Evolutionary conservation across 2,797 vertebrate species (phyloP), one percentile per base, ranked within the genome.

Genomic region (Pterois miles): DNA sequence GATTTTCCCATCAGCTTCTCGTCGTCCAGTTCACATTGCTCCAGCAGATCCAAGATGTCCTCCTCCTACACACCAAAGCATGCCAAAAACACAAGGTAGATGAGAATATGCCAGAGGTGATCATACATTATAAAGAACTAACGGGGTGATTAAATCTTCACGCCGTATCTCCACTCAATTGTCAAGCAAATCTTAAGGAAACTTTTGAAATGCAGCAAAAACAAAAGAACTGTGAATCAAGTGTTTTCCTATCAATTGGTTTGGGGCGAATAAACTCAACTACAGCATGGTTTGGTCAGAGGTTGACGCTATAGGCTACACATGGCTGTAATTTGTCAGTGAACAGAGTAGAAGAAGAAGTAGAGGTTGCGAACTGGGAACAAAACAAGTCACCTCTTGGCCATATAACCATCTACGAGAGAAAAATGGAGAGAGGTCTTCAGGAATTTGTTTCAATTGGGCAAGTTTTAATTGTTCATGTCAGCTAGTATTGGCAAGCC

Each of bases 21-120:
- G 62, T 99, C 98, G 53, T 99, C 98, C 91, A 99, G 95, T 92
- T 99, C 98, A 89, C 98, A 99, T 62, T 99, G 97, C 82, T 99
- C 98, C 91, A 99, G 87, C 84, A 99, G 96, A 91, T 99, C 98
- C 92, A 99, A 92, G 92, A 99, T 98, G 89, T 99, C 98, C 94
- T 99, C 98, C 78, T 99, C 98, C 98, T 99, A 95, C 95, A 96
- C 29, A 34, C 23, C 70, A 62, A 80, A 38, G 74, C 27, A 84
- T 5, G 54, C 2, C 72, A 1, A 78, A 79, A 68, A 27, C 20
- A 76, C 2, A 54, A 60, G 11, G 20, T 10, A 65, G 33, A 88
- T 77, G n/a, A 80, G 76, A 81, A 76, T 3, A 52, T 31, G 6
- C 5, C n/a, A 71, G 40, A 65, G 38, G 33, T 71, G 63, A 25